Percentiles rank a stretch among this genome's conserved stretches.
Conservation (phyloP, 2,113 vertebrate genomes). For the Cebidichthys violaceus region DNA sequence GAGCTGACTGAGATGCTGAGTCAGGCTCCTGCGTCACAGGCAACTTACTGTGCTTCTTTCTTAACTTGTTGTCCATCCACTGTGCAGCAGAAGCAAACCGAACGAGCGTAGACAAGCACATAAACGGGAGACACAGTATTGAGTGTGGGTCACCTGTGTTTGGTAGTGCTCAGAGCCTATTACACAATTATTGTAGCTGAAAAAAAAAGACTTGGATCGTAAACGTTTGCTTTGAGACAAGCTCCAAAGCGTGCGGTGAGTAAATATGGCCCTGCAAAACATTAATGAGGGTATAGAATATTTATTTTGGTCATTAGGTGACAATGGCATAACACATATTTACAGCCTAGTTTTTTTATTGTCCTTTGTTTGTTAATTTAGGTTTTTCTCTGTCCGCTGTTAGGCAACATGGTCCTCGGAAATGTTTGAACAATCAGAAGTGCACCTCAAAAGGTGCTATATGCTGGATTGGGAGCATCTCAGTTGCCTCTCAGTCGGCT, state of each 20-base stretch:
- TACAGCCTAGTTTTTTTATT: too few species aligned
- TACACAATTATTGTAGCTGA: background rate
- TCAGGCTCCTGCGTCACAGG: constrained; percentile 49
- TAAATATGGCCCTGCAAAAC: background rate
- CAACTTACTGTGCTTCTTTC: background rate
- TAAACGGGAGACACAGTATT: background rate
- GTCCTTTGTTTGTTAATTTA: too few species aligned
- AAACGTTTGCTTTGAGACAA: too few species aligned
- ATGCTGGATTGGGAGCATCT: too few species aligned
- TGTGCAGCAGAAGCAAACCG: background rate
- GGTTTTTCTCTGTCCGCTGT: too few species aligned
- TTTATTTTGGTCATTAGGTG: too few species aligned
- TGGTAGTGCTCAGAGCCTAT: background rate
- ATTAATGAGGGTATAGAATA: too few species aligned
- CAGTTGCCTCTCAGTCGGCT: too few species aligned
- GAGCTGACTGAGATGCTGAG: constrained; percentile 44
- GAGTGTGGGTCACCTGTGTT: background rate
- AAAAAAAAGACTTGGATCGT: too few species aligned
- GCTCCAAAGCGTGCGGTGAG: too few species aligned
- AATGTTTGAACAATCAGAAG: background rate
- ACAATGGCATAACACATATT: too few species aligned
- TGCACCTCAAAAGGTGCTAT: background rate
- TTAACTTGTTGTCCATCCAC: background rate
- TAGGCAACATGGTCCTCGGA: background rate
- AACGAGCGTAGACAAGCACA: background rate